phyloP scores from a whole-genome alignment of 2,888 invertebrate species.

The Ceratothoa steindachneri region DNA sequence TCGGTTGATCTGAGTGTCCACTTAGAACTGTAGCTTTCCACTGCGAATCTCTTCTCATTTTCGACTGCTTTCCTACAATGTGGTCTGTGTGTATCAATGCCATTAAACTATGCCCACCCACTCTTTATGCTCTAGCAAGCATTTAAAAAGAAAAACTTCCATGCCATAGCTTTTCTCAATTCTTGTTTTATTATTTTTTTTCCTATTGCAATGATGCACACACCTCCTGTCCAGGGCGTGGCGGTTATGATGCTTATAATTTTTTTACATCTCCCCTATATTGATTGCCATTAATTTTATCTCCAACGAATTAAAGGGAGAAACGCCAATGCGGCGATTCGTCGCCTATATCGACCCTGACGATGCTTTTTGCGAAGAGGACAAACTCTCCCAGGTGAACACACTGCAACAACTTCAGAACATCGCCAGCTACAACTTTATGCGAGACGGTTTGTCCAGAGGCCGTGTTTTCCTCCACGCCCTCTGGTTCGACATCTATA shows the following conservation, averaged over 20 bases:
- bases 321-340: slow-evolving; percentile 80
- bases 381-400: slow-evolving; percentile 89
- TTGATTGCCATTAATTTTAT: neutral
- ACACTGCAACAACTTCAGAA: slow-evolving; percentile 88
- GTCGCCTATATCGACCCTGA: slow-evolving; percentile 93
- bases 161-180: too few relatives aligned
- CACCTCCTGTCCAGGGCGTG: too few relatives aligned
- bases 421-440: slow-evolving; percentile 84
- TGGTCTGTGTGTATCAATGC: too few relatives aligned
- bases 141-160: too few relatives aligned
- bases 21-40: too few relatives aligned
- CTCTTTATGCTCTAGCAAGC: too few relatives aligned
- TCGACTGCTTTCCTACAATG: too few relatives aligned
- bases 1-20: too few relatives aligned
- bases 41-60: too few relatives aligned
- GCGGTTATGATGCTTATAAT: neutral
- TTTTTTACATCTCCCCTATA: neutral
- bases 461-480: slow-evolving; percentile 86
- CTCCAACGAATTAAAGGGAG: slow-evolving; percentile 51
- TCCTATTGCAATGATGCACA: too few relatives aligned
- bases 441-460: slow-evolving; percentile 72
- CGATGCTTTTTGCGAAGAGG: slow-evolving; percentile 77
- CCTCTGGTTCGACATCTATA: slow-evolving; percentile 95
- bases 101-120: too few relatives aligned
- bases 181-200: too few relatives aligned